phyloP scores from a whole-genome alignment of 2,888 invertebrate genomes.

The Chorisops tibialis region DNA sequence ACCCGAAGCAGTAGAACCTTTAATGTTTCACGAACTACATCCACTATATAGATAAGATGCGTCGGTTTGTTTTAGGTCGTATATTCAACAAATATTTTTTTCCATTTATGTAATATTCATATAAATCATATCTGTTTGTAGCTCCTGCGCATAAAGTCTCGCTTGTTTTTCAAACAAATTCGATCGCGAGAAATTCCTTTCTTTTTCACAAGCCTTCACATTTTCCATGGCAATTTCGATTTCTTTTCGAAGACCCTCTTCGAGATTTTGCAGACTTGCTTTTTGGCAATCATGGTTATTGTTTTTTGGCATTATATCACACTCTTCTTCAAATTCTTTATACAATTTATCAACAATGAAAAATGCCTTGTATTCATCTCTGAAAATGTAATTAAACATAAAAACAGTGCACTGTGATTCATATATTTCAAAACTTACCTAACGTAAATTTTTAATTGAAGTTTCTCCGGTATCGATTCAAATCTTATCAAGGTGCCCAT shows the following conservation, averaged over 20 bases:
- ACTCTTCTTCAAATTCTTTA: slow-evolving; percentile 15
- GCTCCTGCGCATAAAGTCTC: slow-evolving; percentile 19
- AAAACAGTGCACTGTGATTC: too few species aligned
- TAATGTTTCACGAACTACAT: too few species aligned
- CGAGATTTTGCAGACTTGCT: slow-evolving; percentile 19
- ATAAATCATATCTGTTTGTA: slow-evolving; percentile 22
- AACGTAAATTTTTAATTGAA: slow-evolving; percentile 27
- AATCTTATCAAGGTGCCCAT: slow-evolving; percentile 20
- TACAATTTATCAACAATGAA: slow-evolving; percentile 5
- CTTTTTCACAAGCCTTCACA: slow-evolving; percentile 8
- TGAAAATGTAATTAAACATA: neutral
- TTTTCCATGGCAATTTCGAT: slow-evolving; percentile 22
- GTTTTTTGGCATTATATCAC: slow-evolving; percentile 13
- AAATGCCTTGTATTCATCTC: slow-evolving; percentile 15
- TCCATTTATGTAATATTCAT: too few species aligned
- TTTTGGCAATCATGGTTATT: slow-evolving; percentile 5
- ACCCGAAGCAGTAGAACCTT: too few species aligned
- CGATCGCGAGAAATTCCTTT: slow-evolving; percentile 10
- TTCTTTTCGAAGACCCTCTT: slow-evolving; percentile 26
- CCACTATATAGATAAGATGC: too few species aligned
- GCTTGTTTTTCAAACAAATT: slow-evolving; percentile 19
- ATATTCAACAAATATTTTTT: too few species aligned
- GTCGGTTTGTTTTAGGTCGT: too few species aligned
- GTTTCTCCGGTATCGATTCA: neutral
- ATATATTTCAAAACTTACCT: slow-evolving; percentile 26